A percentile compares a stretch with the other conserved stretches of the same genome.
These are phyloP conservation scores for Oreonectes daqikongensis DNA, from an alignment of 2,797 vertebrate species.

Conservation along the genomic window DNA sequence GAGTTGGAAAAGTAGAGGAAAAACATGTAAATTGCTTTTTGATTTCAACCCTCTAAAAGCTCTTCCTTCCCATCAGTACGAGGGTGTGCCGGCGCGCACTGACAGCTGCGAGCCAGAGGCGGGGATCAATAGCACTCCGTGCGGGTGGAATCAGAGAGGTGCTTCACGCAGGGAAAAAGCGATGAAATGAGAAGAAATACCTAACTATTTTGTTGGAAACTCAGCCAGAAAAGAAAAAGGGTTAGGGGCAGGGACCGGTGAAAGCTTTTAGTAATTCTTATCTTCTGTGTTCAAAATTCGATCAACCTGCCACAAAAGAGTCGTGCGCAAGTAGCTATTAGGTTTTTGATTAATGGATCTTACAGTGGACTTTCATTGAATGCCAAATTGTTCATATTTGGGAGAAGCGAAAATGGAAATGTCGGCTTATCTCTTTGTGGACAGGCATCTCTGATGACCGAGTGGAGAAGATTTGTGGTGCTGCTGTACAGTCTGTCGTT, in stretches of 20 bases:
- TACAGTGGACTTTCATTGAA: slow-evolving; percentile 4
- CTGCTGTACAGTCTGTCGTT: neutral
- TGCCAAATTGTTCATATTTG: slow-evolving; percentile 1
- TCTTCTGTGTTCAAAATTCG: slow-evolving; percentile 20
- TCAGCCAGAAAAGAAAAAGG: slow-evolving; percentile 14
- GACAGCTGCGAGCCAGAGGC: slow-evolving; percentile 53
- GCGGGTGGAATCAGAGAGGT: slow-evolving; percentile 53
- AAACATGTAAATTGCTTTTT: slow-evolving; percentile 65
- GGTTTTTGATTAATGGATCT: slow-evolving; percentile 25
- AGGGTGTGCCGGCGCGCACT: slow-evolving; percentile 37
- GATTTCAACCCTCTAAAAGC: slow-evolving; percentile 50
- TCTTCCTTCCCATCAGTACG: slow-evolving; percentile 50
- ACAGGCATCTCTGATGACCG: neutral
- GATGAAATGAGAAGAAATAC: slow-evolving; percentile 52
- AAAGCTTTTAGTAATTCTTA: slow-evolving; percentile 26
- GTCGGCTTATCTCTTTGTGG: neutral
- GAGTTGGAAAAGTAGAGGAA: slow-evolving; percentile 29
- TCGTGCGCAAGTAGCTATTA: slow-evolving; percentile 21
- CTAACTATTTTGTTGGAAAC: slow-evolving; percentile 49
- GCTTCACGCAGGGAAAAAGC: slow-evolving; percentile 46
- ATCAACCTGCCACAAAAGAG: slow-evolving; percentile 34
- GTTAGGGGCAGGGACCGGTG: slow-evolving; percentile 14
- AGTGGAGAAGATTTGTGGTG: neutral
- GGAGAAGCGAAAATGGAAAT: neutral
- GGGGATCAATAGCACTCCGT: slow-evolving; percentile 53